Evolutionary conservation across 1,140 invertebrate genomes (phyloP), one percentile per base, ranked within the genome.

Genomic region (Cyclina sinensis): DNA sequence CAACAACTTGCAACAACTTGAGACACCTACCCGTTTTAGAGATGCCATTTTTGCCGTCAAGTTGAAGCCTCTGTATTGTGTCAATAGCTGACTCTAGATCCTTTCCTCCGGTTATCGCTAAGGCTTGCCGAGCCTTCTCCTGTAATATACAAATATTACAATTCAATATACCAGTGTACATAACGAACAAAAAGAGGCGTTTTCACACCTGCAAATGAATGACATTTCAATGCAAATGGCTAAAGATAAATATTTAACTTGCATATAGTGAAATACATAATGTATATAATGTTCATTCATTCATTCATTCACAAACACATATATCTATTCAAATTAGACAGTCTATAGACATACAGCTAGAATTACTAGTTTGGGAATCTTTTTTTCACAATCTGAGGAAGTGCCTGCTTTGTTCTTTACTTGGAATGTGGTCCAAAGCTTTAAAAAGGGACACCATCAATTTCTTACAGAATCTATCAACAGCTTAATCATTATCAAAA

Each of bases 41-140:
- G 35, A 78, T 78, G 74, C 74, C 74, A 78, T 78, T 78, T 78
- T 54, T 78, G 30, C 74, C 74, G 18, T 54, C 74, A 35, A 78
- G 74, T 78, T 78, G 74, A 27, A 78, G 24, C 24, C 74, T 51
- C n/a, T 78, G 43, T 30, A 78, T 78, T 30, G 43, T 78, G 16
- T 78, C 74, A 24, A 78, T 78, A 1, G 74, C 48, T 12, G 74
- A 16, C 24, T 78, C 74, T 24, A 78, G 32, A 21, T 78, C 74
- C 48, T 78, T 78, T 27, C 74, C 35, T 27, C 74, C 46, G 32
- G 46, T n/a, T 35, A 78, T 48, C 24, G 39, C 7, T 24, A 74
- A 12, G 37, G 70, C 39, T 68, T 68, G 68, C 32, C 74, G 9
- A 24, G 43, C 46, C 27, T 78, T 78, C 18, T 78, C 74, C 74